These are phyloP conservation scores for Deroplatys truncata DNA, from an alignment of 2,888 invertebrate genomes.

Conservation along the genomic window DNA sequence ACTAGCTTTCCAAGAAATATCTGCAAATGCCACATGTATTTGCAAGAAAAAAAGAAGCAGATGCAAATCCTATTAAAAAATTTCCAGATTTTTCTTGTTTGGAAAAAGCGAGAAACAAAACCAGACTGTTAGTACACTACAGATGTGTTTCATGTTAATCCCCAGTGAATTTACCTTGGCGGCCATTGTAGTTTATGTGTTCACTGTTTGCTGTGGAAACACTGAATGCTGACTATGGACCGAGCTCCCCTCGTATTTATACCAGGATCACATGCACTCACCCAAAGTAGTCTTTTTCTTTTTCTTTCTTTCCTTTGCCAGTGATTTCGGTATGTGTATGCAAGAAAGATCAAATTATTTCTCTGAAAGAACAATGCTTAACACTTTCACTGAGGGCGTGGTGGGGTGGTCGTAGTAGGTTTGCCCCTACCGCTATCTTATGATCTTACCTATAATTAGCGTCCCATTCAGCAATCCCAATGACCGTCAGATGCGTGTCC, in stretches of 20 bases:
- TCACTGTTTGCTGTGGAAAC: background rate
- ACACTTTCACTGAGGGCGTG: background rate
- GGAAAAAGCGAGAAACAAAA: too few species aligned
- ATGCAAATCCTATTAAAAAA: too few species aligned
- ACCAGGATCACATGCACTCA: background rate
- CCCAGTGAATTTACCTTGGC: background rate
- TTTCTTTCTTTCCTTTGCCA: background rate
- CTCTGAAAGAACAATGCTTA: background rate
- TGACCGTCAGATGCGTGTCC: background rate
- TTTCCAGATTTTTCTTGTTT: too few species aligned
- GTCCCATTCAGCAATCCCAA: background rate
- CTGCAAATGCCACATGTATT: too few species aligned
- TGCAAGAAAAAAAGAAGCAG: too few species aligned
- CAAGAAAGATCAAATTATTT: conserved; percentile 5
- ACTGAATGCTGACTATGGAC: background rate
- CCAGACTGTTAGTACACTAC: too few species aligned
- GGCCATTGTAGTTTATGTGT: background rate
- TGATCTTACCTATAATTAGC: background rate
- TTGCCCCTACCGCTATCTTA: background rate
- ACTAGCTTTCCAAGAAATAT: too few species aligned
- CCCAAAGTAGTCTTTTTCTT: background rate
- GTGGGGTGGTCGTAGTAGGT: background rate
- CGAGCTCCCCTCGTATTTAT: background rate
- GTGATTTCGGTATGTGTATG: background rate
- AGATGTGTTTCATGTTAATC: background rate